Base-by-base conservation (phyloP, 1,140 invertebrate genomes). In the Rhizoglyphus robini region DNA sequence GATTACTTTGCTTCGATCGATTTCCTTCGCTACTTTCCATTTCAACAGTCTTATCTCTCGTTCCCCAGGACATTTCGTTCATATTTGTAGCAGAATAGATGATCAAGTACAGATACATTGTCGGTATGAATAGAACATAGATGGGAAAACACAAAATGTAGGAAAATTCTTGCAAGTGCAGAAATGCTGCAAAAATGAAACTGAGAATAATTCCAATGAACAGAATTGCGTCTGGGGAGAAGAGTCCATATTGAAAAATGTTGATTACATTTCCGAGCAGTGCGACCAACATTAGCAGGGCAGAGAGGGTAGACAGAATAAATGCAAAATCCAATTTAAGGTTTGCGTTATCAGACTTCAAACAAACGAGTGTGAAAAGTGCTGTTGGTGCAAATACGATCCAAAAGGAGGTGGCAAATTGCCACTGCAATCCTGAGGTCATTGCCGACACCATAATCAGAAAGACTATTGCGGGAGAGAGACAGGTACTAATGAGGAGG, bases 91-190 rank as follows among this genome's bases (percentile, higher is more conserved):
- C 85, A 4, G 95, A 97, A 76, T 97, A 99, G 51, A 99, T 83
- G 74, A 97, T 96, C 70, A 98, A 81, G n/a, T 99, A 83, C 68
- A 99, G 81, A 80, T 98, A 99, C 85, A 97, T 98, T 71, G 93
- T 95, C 0, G 96, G 96, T 71, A 99, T 96, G 31, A 79, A 54
- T 98, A 83, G 76, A 98, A 99, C 68, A 99, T n/a, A n/a, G n/a
- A n/a, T n/a, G n/a, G n/a, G 87, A 2, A 92, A 80, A 70, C 92
- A 93, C 36, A 88, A 92, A 15, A 96, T 83, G 67, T 95, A 98
- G 83, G 87, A 90, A 78, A 98, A 97, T 76, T 99, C 96, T 65
- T 97, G 92, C 0, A 96, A 96, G 86, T 99, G 96, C 31, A 99
- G 82, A 76, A 88, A 85, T 18, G 95, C 95, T 54, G 96, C 91